Evolutionary conservation across 2,113 vertebrate genomes (phyloP), one percentile per base, ranked within the genome.

Genomic region (Falcunculus frontatus): DNA sequence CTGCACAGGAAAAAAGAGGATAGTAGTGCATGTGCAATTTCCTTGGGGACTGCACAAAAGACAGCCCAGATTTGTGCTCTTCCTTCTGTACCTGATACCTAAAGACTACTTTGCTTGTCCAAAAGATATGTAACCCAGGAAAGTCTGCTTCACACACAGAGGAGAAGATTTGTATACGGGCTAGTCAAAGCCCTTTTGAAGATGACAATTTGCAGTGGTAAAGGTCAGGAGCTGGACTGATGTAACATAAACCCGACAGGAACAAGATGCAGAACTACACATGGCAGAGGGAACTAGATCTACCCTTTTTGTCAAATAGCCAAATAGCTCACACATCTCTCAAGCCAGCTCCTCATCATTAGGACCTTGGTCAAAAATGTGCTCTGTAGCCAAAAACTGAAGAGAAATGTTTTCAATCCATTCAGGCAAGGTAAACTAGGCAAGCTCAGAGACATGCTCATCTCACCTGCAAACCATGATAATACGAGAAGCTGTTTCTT

Each of bases 251-350:
- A 73, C 27, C 27, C 1, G 2, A 49, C 6, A 63, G 50, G 33
- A 35, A 78, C 22, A 19, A 67, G 35, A 33, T 77, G 42, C 50
- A 84, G 50, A 68, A n/a, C 32, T 52, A 42, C 52, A 65, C 8
- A 2, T 17, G 41, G 57, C 62, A 68, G 49, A 74, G 23, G 41
- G 49, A 83, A 16, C 19, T 12, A 23, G n/a, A 32, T 13, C 27
- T 73, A 10, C 46, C 10, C n/a, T 56, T 37, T 60, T 23, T 30
- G 22, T 41, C 37, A 73, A 79, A 55, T 1, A 55, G 26, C 39
- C 88, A 81, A 14, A 49, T 4, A 65, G 60, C 39, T 72, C 68
- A 47, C 20, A 32, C 0, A 0, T 0, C 46, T 85, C 46, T 42
- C 35, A 85, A 39, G 41, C 4, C 44, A 72, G 82, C 42, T 93